Evolutionary conservation across 2,888 invertebrate species (phyloP).

Genomic region (Ochropleura leucogaster): DNA sequence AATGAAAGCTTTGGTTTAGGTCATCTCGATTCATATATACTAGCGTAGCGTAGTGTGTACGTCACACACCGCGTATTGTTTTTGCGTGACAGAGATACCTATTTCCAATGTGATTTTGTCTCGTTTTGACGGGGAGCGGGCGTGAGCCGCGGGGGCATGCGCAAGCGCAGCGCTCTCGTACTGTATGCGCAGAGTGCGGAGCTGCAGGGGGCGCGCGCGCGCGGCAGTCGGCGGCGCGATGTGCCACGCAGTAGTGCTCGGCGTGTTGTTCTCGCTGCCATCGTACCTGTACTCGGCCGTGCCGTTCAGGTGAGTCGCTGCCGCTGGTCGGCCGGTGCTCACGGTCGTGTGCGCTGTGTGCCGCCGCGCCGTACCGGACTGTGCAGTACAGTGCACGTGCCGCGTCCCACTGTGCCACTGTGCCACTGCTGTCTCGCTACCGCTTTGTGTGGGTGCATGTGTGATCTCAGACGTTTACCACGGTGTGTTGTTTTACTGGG

Average conservation of each 20-base stretch:
- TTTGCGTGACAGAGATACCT: conserved; percentile 42
- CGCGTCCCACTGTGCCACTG: neutral
- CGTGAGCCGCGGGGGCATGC: conserved; percentile 37
- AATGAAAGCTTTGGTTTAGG: conserved; percentile 35
- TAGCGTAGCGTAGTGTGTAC: neutral
- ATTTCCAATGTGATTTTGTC: conserved; percentile 38
- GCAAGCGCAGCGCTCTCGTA: conserved; percentile 51
- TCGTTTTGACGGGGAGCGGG: conserved; percentile 47
- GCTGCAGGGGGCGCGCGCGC: neutral
- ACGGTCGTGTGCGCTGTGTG: conserved; percentile 3
- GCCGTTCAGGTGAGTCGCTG: conserved; percentile 84
- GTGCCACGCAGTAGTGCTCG: conserved; percentile 87
- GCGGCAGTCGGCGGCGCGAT: conserved; percentile 75
- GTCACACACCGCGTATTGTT: conserved; percentile 7
- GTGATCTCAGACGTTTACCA: conserved; percentile 11
- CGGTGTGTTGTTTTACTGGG: neutral
- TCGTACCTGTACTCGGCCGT: conserved; percentile 86
- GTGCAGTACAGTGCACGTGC: conserved; percentile 2
- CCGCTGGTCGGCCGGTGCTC: neutral
- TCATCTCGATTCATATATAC: conserved; percentile 30
- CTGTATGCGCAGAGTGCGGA: conserved; percentile 18
- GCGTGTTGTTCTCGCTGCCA: conserved; percentile 86
- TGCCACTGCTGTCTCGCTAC: conserved; percentile 5
- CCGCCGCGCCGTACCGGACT: neutral
- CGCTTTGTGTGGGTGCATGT: conserved; percentile 24